phyloP scores from a whole-genome alignment of 2,888 invertebrate genomes.

The Neria commutata region DNA sequence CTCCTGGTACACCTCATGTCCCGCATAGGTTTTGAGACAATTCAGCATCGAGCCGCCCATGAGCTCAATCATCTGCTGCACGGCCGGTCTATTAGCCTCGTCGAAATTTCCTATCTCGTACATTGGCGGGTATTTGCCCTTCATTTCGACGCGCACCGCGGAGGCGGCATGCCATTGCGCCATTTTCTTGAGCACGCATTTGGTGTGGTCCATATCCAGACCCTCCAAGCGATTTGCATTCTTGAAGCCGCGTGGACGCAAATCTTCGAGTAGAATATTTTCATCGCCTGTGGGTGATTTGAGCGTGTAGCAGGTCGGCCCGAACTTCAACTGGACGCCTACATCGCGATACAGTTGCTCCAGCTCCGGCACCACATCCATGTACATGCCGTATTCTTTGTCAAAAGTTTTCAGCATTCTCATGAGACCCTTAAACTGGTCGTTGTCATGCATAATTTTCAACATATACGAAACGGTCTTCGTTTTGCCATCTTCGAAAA shows the following conservation, averaged over 20 bases:
- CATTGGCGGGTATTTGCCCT: constrained; percentile 24
- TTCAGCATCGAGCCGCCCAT: constrained; percentile 16
- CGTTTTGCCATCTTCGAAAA: constrained; percentile 11
- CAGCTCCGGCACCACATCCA: constrained; percentile 34
- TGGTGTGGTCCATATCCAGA: constrained; percentile 40
- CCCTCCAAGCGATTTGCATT: constrained; percentile 43
- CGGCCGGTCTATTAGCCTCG: constrained; percentile 15
- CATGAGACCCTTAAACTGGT: constrained; percentile 24
- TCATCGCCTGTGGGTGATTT: background rate
- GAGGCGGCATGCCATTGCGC: constrained; percentile 50
- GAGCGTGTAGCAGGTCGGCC: constrained; percentile 22
- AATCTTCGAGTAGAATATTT: constrained; percentile 39
- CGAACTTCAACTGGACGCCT: constrained; percentile 26
- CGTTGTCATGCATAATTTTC: constrained; percentile 25
- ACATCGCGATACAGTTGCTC: constrained; percentile 33
- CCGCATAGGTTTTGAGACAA: constrained; percentile 21
- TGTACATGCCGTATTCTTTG: constrained; percentile 39
- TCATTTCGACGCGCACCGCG: constrained; percentile 33
- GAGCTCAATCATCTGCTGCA: constrained; percentile 7
- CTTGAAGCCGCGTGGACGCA: constrained; percentile 38
- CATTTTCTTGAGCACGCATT: constrained; percentile 39
- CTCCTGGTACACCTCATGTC: constrained; percentile 26
- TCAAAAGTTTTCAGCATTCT: constrained; percentile 34
- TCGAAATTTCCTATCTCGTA: constrained; percentile 21
- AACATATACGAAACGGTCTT: constrained; percentile 29